Base-by-base conservation (phyloP, 1,140 invertebrate genomes). In the Anastrepha ludens region DNA sequence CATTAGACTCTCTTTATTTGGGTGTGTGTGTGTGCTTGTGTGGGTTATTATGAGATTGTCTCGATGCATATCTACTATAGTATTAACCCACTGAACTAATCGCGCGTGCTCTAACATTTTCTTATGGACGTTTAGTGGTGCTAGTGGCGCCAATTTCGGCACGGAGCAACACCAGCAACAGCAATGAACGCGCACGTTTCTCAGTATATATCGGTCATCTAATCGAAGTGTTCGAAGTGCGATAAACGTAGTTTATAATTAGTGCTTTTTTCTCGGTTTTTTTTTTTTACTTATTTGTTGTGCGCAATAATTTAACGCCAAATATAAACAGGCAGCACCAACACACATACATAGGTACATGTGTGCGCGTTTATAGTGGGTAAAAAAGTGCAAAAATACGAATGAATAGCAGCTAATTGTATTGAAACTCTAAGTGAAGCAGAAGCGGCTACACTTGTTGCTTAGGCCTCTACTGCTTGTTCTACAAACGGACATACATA, bases 51-150 rank as follows among this genome's bases (percentile, higher is more conserved):
- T 74, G 67, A 29, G 60, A 5, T 17, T 62, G 60, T 62, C 13
- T 62, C 4, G 4, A 62, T 62, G 5, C 17, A 13, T 7, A 62
- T 62, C 60, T 67, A 20, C 64, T 81, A 55, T 55, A 9, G 74
- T 55, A 17, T 81, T 81, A 81, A 81, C 74, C 74, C 17, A 81
- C n/a, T 81, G 74, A 81, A 81, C 74, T 50, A 81, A 81, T 81
- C 47, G 44, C n/a, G 74, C 74, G 47, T 55, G 44, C n/a, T 29
- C 74, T 58, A 81, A 81, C 74, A 81, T 81, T 81, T 81, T 81
- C 44, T 55, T 17, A 81, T 81, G 74, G 74, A 81, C 74, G 74
- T 81, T 81, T 81, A 81, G n/a, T 20, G 20, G 44, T 47, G 74
- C 74, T 81, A 41, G 47, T 81, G 74, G 74, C 74, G 74, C 74